phyloP scores from a whole-genome alignment of 2,113 vertebrate genomes.

The Rhinichthys klamathensis region DNA sequence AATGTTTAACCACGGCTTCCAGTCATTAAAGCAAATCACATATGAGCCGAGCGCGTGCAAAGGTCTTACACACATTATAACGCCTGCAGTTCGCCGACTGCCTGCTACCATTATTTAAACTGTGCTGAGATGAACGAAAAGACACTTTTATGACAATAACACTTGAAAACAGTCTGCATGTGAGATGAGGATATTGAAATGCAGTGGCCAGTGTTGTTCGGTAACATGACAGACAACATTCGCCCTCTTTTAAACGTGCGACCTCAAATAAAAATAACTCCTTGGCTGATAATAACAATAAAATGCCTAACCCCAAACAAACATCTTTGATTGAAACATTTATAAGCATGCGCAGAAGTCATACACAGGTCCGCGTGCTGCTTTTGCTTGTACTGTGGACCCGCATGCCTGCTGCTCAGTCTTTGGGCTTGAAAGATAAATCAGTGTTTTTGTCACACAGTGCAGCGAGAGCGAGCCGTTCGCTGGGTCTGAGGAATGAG shows the following conservation, averaged over 20 bases:
- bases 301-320: background rate
- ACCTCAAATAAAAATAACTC: background rate
- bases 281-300: background rate
- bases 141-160: background rate
- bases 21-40: background rate
- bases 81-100: background rate
- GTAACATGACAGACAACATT: background rate
- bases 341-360: background rate
- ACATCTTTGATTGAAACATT: background rate
- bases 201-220: background rate
- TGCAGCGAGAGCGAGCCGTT: background rate
- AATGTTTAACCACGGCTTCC: background rate
- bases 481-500: background rate
- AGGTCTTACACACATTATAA: background rate
- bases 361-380: background rate
- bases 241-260: background rate
- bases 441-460: background rate
- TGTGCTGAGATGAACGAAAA: background rate
- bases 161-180: background rate
- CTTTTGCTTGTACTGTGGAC: background rate
- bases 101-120: too few relatives aligned
- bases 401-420: slow-evolving; percentile 15
- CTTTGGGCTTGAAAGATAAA: slow-evolving; percentile 23
- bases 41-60: background rate
- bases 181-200: background rate